Conservation (phyloP, 1,140 invertebrate species). For the Druon quercuslanigerum region DNA sequence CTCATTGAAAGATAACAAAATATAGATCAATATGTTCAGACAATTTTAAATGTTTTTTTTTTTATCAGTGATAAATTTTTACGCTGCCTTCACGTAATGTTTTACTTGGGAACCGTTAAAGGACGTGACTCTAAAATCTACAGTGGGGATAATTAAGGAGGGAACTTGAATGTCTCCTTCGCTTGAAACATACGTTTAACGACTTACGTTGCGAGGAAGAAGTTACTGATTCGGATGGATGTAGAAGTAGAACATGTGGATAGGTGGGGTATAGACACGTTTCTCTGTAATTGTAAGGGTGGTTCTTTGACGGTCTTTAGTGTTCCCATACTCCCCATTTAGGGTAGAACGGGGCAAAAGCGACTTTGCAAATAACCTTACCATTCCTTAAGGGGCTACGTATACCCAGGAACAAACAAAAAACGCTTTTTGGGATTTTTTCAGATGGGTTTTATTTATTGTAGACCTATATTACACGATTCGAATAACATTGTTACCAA, state of each 20-base stretch:
- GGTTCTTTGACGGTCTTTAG: conserved; percentile 58
- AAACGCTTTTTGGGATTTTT: no score
- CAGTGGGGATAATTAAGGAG: conserved; percentile 68
- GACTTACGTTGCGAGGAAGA: conserved; percentile 53
- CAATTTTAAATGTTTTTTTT: no score
- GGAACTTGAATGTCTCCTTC: conserved; percentile 57
- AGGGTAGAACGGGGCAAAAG: neutral
- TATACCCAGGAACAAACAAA: no score
- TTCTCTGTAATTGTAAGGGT: conserved; percentile 68
- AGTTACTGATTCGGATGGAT: conserved; percentile 54
- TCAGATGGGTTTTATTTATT: no score
- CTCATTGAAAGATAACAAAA: no score
- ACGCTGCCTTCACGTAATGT: neutral
- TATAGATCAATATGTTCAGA: no score
- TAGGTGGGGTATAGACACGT: conserved; percentile 56
- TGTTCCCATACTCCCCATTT: conserved; percentile 45
- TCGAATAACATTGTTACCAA: no score
- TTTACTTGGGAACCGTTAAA: conserved; percentile 37
- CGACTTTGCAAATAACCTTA: no score
- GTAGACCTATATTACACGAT: no score
- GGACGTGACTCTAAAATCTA: conserved; percentile 57
- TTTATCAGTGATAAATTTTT: neutral
- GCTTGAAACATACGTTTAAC: conserved; percentile 64
- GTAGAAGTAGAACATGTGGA: conserved; percentile 46
- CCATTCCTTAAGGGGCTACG: no score